Base-by-base conservation (phyloP, 2,888 invertebrate genomes). In the Xestia c-nigrum region DNA sequence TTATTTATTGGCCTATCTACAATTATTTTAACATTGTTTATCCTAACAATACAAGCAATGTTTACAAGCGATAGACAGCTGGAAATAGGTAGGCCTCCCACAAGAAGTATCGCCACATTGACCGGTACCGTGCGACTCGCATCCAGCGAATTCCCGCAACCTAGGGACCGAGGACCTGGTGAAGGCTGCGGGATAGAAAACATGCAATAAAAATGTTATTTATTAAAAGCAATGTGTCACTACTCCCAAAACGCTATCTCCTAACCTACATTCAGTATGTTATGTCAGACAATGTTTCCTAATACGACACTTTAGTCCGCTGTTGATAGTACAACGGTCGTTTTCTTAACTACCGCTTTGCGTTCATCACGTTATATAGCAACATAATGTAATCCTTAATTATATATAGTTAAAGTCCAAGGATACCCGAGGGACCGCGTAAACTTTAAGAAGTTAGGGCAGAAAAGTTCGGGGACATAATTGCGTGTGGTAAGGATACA, bases 221-320 rank as follows among this genome's bases (percentile, higher is more conserved):
- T n/a, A 31, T 31, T 31, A 31, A 31, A 55, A 72, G 5, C 14
- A 70, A 46, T 24, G 19, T 21, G n/a, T 50, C 19, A 63, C 43
- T 7, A 16, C 31, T 61, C 9, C 59, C 31, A 69, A 46, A 57
- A 9, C 24, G 6, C 66, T 57, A 31, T 50, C 88, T 87, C 85
- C 65, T 47, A 10, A 40, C n/a, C 87, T 76, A 81, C 24, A 65
- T 66, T 10, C 12, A 75, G 70, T 76, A 64, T 52, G 75, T 76
- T 78, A 76, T 70, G 76, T 55, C 38, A 77, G 68, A 81, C 81
- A 75, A 81, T 81, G 81, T 75, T 72, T 81, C 76, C 83, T 88
- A 87, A 87, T 86, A 88, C 61, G 86, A 84, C 85, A 85, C 87
- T 90, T 87, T 78, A 78, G 84, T 55, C 76, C 65, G 67, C 61